phyloP scores from a whole-genome alignment of 2,113 vertebrate genomes.

The Heterocephalus glaber region DNA sequence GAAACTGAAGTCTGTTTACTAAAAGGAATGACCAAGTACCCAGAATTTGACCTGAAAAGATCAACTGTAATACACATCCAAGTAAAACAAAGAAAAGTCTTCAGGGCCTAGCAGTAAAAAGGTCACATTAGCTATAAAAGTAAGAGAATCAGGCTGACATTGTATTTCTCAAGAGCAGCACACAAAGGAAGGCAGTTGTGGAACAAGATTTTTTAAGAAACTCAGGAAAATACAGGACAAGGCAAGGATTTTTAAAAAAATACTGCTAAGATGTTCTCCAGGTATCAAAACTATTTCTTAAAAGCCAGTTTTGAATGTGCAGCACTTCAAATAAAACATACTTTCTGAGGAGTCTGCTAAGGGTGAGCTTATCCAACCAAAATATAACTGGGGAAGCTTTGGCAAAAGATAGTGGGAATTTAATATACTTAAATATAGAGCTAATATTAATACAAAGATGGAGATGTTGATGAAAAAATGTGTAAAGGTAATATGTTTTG shows the following conservation, averaged over 20 bases:
- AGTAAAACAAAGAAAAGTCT: not conserved
- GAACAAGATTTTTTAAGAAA: not conserved
- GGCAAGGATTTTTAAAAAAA: not conserved
- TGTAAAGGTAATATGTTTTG: not conserved
- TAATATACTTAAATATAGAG: not conserved
- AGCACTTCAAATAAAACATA: not conserved
- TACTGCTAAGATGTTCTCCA: not conserved
- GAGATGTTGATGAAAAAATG: not conserved
- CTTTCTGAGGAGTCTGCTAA: not conserved
- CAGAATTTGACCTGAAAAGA: not conserved
- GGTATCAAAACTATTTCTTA: not conserved
- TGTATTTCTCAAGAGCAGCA: not conserved
- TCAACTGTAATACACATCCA: not conserved
- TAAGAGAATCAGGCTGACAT: not conserved
- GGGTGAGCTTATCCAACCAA: not conserved
- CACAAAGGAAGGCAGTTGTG: not conserved
- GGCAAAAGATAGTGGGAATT: not conserved
- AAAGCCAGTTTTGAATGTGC: not conserved
- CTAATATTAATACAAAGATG: not conserved
- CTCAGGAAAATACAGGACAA: not conserved
- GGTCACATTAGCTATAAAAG: not conserved
- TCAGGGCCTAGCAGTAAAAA: not conserved
- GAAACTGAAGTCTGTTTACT: not conserved
- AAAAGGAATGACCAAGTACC: not conserved
- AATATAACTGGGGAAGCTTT: not conserved